Percentiles rank a stretch among this genome's conserved stretches.
Evolutionary conservation across 2,888 invertebrate genomes (phyloP).

Genomic region (Furcula furcula): DNA sequence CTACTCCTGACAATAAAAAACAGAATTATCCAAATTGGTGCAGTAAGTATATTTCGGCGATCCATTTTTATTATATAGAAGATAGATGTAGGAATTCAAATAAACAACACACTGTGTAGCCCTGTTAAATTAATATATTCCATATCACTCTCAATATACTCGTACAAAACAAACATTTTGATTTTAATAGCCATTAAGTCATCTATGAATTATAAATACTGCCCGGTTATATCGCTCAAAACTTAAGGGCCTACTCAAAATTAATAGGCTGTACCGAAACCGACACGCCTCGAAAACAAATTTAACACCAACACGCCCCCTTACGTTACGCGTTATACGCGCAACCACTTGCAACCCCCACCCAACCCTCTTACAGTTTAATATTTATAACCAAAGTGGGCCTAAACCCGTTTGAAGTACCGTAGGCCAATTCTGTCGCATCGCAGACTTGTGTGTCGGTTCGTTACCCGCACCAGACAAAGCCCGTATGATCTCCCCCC

Average conservation of each 20-base stretch:
- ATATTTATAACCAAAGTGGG: conserved; percentile 71
- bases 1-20: no score
- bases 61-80: no score
- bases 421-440: conserved; percentile 68
- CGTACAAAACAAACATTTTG: no score
- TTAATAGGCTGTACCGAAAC: conserved; percentile 31
- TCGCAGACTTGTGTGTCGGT: conserved; percentile 74
- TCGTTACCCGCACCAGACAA: conserved; percentile 78
- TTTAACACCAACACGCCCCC: conserved; percentile 48
- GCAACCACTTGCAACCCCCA: conserved; percentile 52
- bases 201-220: conserved; percentile 2
- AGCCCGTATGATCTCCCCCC: conserved; percentile 74
- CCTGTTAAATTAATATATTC: no score
- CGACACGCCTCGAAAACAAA: conserved; percentile 44
- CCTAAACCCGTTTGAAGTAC: conserved; percentile 68
- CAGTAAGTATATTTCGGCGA: no score
- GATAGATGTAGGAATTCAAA: no score
- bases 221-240: conserved; percentile 11
- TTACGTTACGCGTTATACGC: conserved; percentile 57
- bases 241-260: conserved; percentile 21
- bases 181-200: no score
- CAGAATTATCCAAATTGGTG: no score
- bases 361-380: conserved; percentile 51
- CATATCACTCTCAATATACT: no score
- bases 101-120: no score